Evolutionary conservation across 2,113 vertebrate genomes (phyloP).

Genomic region (Himantopus leucocephalus): DNA sequence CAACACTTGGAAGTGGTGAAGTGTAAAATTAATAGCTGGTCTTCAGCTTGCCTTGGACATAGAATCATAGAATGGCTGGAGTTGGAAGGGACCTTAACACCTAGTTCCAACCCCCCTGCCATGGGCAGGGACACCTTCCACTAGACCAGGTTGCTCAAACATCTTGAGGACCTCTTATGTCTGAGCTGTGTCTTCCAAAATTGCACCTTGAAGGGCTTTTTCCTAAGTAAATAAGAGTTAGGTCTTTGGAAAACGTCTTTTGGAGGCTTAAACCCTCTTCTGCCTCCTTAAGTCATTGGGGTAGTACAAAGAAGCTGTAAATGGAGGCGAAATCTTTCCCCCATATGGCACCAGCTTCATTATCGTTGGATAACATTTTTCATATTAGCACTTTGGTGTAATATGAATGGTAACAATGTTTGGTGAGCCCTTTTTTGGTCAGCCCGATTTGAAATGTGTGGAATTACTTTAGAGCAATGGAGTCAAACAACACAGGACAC

Average conservation of each 20-base stretch:
- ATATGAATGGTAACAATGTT: neutral
- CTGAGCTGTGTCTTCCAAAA: neutral
- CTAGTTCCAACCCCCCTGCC: neutral
- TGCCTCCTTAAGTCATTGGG: neutral
- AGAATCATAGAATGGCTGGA: neutral
- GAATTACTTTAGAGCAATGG: neutral
- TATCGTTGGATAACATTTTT: neutral
- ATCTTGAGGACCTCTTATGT: neutral
- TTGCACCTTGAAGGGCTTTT: neutral
- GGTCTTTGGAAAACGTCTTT: neutral
- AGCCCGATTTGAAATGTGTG: neutral
- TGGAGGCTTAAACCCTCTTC: neutral
- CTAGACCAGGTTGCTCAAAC: neutral
- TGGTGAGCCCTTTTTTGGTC: neutral
- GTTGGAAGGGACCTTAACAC: neutral
- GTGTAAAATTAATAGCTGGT: neutral
- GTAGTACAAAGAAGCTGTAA: neutral
- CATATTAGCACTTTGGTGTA: neutral
- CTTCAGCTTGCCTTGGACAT: neutral
- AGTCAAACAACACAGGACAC: neutral
- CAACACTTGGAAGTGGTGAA: neutral
- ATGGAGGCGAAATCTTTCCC: neutral
- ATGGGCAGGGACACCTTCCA: neutral
- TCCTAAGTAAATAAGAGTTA: neutral
- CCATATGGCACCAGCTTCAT: neutral